Base-by-base conservation (phyloP, 2,113 vertebrate species). In the Scopus umbretta region DNA sequence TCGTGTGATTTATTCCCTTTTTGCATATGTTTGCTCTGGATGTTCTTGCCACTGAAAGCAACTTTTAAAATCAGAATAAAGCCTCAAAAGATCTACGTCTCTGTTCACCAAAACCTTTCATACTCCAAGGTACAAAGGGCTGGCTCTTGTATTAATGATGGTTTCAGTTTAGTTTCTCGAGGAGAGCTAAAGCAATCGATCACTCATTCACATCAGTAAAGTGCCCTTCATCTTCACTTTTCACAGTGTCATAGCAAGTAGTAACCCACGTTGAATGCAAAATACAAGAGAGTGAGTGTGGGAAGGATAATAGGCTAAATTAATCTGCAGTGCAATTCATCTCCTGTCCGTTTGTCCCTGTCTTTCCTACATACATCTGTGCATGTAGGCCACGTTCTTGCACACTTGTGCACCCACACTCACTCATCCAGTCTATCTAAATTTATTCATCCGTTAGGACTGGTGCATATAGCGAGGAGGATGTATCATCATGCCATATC, bases 191-290 rank as follows among this genome's bases (percentile, higher is more conserved):
- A 88, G 53, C 43, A n/a, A 92, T 96, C 49, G 14, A 91, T 96
- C 95, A 79, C 73, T 88, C 92, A 68, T 87, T 94, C 96, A 61
- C 70, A 81, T 65, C 88, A 68, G 52, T 79, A 21, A 81, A 94
- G 76, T 61, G 82, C 73, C 86, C 86, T 95, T 94, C 90, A 81
- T 90, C 82, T 90, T 50, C 83, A 42, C 88, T 86, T 86, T 89
- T 81, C 80, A 58, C 56, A 36, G 53, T 30, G 68, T 80, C 84
- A 18, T 53, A 40, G 20, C 0, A 2, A 38, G 80, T 75, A 72
- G 52, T 88, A 94, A 92, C 45, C 47, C 53, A 45, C 12, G 8
- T 82, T 95, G 92, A 97, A 79, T 53, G 66, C 70, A 85, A 55
- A 85, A 85, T 45, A 62, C 74, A 75, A 53, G 58, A 88, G 49